A percentile compares a stretch with the other conserved stretches of the same genome.
Conservation (phyloP, 2,888 invertebrate species). For the Harpagoxenus sublaevis region DNA sequence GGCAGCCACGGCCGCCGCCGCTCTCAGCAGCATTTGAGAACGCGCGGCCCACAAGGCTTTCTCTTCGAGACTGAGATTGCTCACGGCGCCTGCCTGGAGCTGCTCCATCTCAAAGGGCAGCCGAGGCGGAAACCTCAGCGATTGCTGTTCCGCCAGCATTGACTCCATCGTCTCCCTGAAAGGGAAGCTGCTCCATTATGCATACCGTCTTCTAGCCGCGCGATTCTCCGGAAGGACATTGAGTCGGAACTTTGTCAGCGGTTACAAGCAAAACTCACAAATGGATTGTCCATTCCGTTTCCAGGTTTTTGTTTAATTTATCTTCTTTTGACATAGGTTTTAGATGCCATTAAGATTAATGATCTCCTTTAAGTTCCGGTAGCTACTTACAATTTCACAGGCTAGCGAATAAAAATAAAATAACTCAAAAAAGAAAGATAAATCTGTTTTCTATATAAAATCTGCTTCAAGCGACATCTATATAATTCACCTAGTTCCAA, state of each 20-base stretch:
- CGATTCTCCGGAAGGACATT: not conserved
- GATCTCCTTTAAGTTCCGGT: not conserved
- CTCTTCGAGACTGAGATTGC: constrained; percentile 92
- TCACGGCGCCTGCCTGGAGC: constrained; percentile 87
- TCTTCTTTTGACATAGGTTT: not conserved
- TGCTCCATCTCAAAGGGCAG: constrained; percentile 91
- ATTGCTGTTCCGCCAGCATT: constrained; percentile 94
- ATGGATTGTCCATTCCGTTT: not conserved
- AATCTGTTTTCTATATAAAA: not conserved
- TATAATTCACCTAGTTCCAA: not conserved
- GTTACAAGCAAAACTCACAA: not conserved
- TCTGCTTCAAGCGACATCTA: not conserved
- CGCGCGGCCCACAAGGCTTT: constrained; percentile 92
- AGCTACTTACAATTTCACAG: not conserved
- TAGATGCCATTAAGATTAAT: not conserved
- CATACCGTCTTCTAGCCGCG: constrained; percentile 59
- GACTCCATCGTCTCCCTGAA: constrained; percentile 96
- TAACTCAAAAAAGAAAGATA: not conserved
- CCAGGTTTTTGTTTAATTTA: not conserved
- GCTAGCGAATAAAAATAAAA: not conserved
- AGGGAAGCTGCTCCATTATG: constrained; percentile 85
- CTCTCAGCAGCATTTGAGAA: constrained; percentile 91
- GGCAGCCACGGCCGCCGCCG: constrained; percentile 89
- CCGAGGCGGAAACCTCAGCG: constrained; percentile 92
- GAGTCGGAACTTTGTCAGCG: not conserved